Evolutionary conservation across 1,140 invertebrate species (phyloP).

Genomic region (Pseudachorutes palmiensis): DNA sequence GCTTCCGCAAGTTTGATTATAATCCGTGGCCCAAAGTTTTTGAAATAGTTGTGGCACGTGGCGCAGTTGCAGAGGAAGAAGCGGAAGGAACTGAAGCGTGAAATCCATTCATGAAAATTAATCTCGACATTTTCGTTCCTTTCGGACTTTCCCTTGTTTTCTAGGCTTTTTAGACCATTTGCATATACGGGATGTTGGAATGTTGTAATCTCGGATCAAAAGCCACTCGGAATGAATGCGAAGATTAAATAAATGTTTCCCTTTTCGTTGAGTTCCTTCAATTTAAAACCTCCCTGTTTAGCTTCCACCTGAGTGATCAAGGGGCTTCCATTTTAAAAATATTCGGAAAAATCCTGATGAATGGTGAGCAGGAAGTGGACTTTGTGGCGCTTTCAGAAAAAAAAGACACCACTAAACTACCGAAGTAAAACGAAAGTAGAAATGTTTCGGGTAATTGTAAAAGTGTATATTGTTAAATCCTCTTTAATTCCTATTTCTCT

Average conservation of each 20-base stretch:
- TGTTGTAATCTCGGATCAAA: too few relatives aligned
- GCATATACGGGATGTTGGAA: too few relatives aligned
- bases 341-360: too few relatives aligned
- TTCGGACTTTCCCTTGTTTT: not conserved
- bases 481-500: not conserved
- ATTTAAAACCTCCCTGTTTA: not conserved
- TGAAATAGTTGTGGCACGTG: too few relatives aligned
- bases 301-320: not conserved
- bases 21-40: too few relatives aligned
- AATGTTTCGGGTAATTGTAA: not conserved
- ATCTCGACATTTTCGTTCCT: not conserved
- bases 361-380: too few relatives aligned
- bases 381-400: too few relatives aligned
- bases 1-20: too few relatives aligned
- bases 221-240: not conserved
- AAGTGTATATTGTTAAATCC: not conserved
- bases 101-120: not conserved
- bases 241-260: slow-evolving; percentile 6
- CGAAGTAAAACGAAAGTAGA: not conserved
- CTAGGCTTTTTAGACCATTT: not conserved
- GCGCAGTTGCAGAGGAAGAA: not conserved
- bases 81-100: not conserved
- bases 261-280: not conserved
- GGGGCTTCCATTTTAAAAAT: too few relatives aligned
- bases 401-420: too few relatives aligned